Base-by-base conservation (phyloP, 2,888 invertebrate species). In the Lumbricus terrestris region DNA sequence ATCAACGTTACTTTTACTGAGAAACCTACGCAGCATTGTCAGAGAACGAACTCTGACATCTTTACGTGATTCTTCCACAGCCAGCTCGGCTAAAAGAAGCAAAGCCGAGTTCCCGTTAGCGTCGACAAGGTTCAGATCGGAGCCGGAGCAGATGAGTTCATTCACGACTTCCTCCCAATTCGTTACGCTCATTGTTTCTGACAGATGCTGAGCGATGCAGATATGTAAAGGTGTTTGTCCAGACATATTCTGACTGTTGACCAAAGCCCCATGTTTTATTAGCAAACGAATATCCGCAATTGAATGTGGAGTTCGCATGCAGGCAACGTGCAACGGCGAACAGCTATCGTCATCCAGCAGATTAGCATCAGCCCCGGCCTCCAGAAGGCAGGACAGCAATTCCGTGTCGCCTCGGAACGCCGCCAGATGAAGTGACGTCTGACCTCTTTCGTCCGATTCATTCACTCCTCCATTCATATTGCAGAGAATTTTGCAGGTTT, bases 1-100 rank as follows among this genome's bases (percentile, higher is more conserved):
- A 69, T 69, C 69, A n/a, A 69, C n/a, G 69, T 69, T 69, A n/a
- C 69, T 69, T 69, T 69, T 69, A 69, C 69, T 69, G 69, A 69
- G 29, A 69, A 69, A 69, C 69, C 16, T 69, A 69, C n/a, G 69
- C 69, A 69, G 69, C 69, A 69, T 69, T 69, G 11, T 8, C 29
- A 69, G n/a, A 69, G 69, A 29, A 29, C 13, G 69, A 69, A n/a
- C n/a, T 69, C 69, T 69, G 69, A 69, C n/a, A 13, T 69, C 69
- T 69, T 69, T 13, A 16, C 16, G 69, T n/a, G n/a, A n/a, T 69
- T 29, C 29, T n/a, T 6, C 69, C 29, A 69, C 69, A 69, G n/a
- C 69, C 69, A 69, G n/a, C 69, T 69, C 69, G 69, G 69, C 69
- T 69, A 69, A 69, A 69, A 69, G 69, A 69, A 69, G 69, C 16